Base-by-base conservation (phyloP, 2,888 invertebrate species). In the Operophtera brumata region DNA sequence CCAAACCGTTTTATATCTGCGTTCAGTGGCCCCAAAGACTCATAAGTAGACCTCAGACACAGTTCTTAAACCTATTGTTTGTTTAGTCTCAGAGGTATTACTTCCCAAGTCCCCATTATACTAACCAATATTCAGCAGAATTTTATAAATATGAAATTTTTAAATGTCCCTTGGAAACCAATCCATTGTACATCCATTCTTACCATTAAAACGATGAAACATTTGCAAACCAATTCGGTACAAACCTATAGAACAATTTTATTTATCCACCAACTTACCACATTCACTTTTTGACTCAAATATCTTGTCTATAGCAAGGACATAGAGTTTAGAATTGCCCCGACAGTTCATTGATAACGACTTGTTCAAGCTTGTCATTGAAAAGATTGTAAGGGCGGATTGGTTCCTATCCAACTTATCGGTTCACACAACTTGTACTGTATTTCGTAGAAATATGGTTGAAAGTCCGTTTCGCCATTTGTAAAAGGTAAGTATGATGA, bases 221-320 rank as follows among this genome's bases (percentile, higher is more conserved):
- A 71, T 68, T 75, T 71, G 66, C 71, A 71, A 73, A 75, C 69
- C 71, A 73, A 74, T 75, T 73, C 62, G 54, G 62, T 64, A 65
- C 60, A 63, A 72, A 57, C 57, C 68, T 65, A 67, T 64, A 62
- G 56, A 64, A 70, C 66, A 60, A 71, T 75, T 73, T 64, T 66
- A 65, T 68, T 70, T 64, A 67, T 68, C 64, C 65, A 69, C 72
- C 60, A 73, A 63, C 45, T 52, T 62, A 26, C 2, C 1, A 35
- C 2, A 36, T 35, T 28, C 25, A 14, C 2, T n/a, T 37, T 4
- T 10, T 7, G 14, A 26, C 34, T 20, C 10, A 42, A 32, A 32
- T 11, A 11, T 41, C 37, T 34, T 57, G 65, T 62, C n/a, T 35
- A 57, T 32, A 0, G 4, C 35, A 3, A 45, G 0, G 5, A 0